These are phyloP conservation scores for Poecile montanus DNA, from an alignment of 2,797 vertebrate species.

Conservation along the genomic window DNA sequence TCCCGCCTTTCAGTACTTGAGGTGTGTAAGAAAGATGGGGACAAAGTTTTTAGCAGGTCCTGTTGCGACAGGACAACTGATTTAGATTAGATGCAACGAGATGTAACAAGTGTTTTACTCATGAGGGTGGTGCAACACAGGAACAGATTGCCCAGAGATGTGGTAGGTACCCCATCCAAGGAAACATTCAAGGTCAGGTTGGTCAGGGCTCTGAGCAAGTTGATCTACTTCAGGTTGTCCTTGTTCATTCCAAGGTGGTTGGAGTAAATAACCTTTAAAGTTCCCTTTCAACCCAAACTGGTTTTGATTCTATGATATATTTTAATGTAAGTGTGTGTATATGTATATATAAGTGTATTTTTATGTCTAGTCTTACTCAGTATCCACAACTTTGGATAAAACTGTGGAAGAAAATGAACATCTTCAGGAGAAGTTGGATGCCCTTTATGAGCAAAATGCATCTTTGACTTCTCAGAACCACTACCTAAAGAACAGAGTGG, in stretches of 20 bases:
- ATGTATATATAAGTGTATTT: background rate
- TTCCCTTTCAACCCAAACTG: background rate
- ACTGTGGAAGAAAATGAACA: constrained; percentile 70
- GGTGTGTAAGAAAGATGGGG: background rate
- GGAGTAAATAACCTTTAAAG: background rate
- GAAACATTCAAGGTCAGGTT: background rate
- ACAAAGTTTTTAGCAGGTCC: background rate
- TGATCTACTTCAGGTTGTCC: background rate
- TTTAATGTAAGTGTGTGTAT: background rate
- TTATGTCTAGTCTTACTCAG: constrained; percentile 59
- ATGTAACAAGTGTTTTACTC: background rate
- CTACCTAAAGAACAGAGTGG: constrained; percentile 78
- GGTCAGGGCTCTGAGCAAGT: background rate
- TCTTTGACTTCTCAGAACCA: constrained; percentile 80
- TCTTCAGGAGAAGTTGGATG: constrained; percentile 75
- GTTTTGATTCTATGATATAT: background rate
- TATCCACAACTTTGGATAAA: constrained; percentile 7
- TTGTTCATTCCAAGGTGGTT: background rate
- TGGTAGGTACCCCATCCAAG: too few relatives aligned
- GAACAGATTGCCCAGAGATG: background rate
- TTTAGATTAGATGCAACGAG: background rate
- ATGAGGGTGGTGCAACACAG: background rate
- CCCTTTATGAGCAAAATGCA: constrained; percentile 82
- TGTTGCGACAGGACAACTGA: background rate
- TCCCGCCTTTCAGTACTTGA: fast-evolving